Conservation (phyloP, 1,140 invertebrate genomes). For the Tachypleus tridentatus region DNA sequence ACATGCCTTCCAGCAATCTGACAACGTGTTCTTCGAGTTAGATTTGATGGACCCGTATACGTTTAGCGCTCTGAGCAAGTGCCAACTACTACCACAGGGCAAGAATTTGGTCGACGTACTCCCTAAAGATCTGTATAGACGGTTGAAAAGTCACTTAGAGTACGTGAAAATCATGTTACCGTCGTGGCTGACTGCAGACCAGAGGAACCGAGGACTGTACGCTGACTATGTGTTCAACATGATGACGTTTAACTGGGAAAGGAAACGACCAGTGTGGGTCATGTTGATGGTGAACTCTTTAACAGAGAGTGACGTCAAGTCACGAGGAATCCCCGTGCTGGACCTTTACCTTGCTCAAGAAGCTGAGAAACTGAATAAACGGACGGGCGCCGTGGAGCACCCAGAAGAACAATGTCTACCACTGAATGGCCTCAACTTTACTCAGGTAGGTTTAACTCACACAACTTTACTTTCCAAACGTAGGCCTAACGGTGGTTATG, state of each 20-base stretch:
- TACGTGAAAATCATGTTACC: constrained; percentile 39
- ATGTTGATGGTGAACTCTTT: constrained; percentile 45
- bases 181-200: constrained; percentile 39
- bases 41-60: constrained; percentile 42
- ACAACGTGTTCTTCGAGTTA: constrained; percentile 43
- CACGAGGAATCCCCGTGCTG: constrained; percentile 41
- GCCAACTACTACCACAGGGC: constrained; percentile 40
- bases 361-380: constrained; percentile 38
- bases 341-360: constrained; percentile 44
- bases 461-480: too few relatives aligned
- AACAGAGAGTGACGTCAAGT: constrained; percentile 41
- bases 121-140: constrained; percentile 35
- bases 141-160: constrained; percentile 40
- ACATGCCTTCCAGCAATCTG: constrained; percentile 37
- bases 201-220: constrained; percentile 38
- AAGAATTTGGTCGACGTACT: constrained; percentile 37
- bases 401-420: constrained; percentile 46
- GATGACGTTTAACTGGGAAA: constrained; percentile 43
- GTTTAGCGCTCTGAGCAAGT: constrained; percentile 37
- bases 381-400: constrained; percentile 41
- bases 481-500: too few relatives aligned
- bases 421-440: constrained; percentile 41
- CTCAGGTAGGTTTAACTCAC: constrained; percentile 34
- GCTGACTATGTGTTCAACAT: constrained; percentile 42
- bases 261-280: constrained; percentile 44